Evolutionary conservation across 2,113 vertebrate genomes (phyloP), one percentile per base, ranked within the genome.

Genomic region (Galbula dea): DNA sequence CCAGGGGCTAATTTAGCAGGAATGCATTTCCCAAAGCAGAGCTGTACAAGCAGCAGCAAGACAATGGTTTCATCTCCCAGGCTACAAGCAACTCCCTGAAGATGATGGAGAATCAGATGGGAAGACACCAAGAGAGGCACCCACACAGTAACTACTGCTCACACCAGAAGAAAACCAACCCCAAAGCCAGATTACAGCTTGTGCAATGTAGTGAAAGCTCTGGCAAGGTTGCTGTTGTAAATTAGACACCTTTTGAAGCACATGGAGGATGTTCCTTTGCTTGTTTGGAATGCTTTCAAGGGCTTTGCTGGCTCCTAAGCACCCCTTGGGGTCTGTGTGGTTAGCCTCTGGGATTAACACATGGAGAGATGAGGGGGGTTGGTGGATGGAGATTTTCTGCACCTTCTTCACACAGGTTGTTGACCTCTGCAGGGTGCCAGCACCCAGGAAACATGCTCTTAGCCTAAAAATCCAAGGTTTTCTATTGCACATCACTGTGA

Each of bases 211-310:
- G 89, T 71, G 90, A 45, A 89, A 94, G 91, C 82, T 94, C 95
- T 57, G 94, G 81, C 88, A 83, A 90, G 36, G 63, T 34, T 32
- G 83, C 92, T 43, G 13, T 94, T 94, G 94, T 96, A 97, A 97
- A 97, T 97, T 92, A 95, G 59, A 91, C 76, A 92, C 73, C 84
- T 95, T 96, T 96, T 95, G 79, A 91, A 95, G 96, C 93, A 89
- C 81, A 78, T n/a, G n/a, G n/a, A n/a, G n/a, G n/a, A n/a, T n/a
- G n/a, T n/a, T n/a, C n/a, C n/a, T n/a, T n/a, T n/a, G n/a, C n/a
- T n/a, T n/a, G 41, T 43, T 43, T 43, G 41, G 41, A 43, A 43
- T 43, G 41, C 41, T 22, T 95, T 86, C 5, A 63, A 92, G 97
- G 94, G 96, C 96, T 97, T 94, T 95, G 77, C 54, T 6, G 8